Evolutionary conservation across 2,113 vertebrate species (phyloP).

Genomic region (Amazona vittata): DNA sequence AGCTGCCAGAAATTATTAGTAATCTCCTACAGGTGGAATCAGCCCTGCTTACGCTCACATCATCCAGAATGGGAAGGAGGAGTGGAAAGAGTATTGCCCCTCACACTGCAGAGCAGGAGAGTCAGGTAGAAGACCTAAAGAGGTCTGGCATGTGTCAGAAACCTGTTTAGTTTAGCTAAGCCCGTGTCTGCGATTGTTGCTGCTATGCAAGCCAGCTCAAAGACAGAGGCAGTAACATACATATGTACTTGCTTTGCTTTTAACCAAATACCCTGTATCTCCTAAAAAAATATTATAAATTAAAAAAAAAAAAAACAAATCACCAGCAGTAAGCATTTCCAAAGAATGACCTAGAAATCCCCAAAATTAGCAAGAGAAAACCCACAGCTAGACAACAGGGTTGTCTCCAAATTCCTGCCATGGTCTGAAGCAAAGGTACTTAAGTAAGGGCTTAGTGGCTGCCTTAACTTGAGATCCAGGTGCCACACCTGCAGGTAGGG

Average conservation of each 20-base stretch:
- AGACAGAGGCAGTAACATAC: background rate
- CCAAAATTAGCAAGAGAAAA: background rate
- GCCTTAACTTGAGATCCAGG: background rate
- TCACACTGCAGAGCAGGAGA: background rate
- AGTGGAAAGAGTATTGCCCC: background rate
- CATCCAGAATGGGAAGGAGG: background rate
- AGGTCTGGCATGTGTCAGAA: background rate
- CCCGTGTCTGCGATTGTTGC: background rate
- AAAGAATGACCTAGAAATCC: background rate
- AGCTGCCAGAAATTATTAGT: constrained; percentile 10
- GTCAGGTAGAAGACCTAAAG: background rate
- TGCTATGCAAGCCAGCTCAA: background rate
- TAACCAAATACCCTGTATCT: background rate
- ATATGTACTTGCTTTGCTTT: background rate
- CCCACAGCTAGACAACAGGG: background rate
- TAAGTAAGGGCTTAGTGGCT: background rate
- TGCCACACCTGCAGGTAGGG: background rate
- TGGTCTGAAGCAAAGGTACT: background rate
- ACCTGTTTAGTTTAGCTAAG: background rate
- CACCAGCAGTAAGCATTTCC: background rate
- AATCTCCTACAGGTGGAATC: background rate
- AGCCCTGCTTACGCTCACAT: background rate
- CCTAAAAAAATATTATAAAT: background rate
- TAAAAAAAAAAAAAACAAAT: background rate
- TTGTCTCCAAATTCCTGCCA: background rate